Evolutionary conservation across 2,888 invertebrate species (phyloP).

Genomic region (Dione vanillae): DNA sequence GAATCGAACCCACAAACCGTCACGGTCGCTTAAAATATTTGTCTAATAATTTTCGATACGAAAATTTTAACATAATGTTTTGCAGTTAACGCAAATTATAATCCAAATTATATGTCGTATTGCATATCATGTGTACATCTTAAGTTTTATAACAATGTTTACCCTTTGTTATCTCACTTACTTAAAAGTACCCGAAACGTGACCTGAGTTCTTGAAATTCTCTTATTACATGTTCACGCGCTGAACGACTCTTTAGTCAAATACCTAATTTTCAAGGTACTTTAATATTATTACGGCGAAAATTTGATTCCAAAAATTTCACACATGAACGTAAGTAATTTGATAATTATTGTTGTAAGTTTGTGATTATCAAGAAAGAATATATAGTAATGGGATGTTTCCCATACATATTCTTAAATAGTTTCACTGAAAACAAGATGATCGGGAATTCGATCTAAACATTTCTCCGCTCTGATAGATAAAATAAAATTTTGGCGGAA

Average conservation of each 20-base stretch:
- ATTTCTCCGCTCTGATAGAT: too few species aligned
- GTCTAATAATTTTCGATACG: too few species aligned
- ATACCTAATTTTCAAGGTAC: slow-evolving; percentile 42
- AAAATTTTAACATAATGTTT: too few species aligned
- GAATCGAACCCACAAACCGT: too few species aligned
- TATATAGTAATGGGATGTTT: too few species aligned
- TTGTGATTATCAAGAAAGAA: too few species aligned
- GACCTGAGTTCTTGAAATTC: slow-evolving; percentile 48
- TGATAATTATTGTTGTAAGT: background rate
- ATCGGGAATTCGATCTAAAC: too few species aligned
- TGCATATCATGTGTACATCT: slow-evolving; percentile 15
- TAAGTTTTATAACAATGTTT: slow-evolving; percentile 46
- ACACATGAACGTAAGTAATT: background rate
- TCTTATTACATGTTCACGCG: slow-evolving; percentile 48
- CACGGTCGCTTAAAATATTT: too few species aligned
- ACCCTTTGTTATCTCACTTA: slow-evolving; percentile 54
- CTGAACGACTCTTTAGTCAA: slow-evolving; percentile 47
- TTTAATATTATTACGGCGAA: slow-evolving; percentile 4
- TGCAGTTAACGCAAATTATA: background rate
- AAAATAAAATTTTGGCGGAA: too few species aligned
- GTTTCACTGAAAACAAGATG: too few species aligned
- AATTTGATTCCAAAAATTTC: slow-evolving; percentile 14
- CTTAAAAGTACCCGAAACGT: slow-evolving; percentile 53
- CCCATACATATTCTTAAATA: too few species aligned
- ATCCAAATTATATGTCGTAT: slow-evolving; percentile 9